Base-by-base conservation (phyloP, 2,888 invertebrate species). In the Aleiodes alternator region DNA sequence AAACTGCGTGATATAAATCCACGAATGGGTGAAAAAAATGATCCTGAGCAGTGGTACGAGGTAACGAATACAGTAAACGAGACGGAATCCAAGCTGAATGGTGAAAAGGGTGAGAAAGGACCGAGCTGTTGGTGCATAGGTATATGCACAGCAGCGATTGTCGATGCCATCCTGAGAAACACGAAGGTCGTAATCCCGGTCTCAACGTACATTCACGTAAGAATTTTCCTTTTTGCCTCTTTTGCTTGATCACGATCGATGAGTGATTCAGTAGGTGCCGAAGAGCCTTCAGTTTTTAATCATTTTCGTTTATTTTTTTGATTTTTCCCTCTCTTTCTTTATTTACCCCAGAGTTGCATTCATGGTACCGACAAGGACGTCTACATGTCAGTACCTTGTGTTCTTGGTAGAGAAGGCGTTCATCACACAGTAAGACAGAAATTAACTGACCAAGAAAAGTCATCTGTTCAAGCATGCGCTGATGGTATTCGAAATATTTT, bases 311-410 rank as follows among this genome's bases (percentile, higher is more conserved):
- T 43, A 48, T 48, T 23, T 51, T 31, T 51, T 8, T 31, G n/a
- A 9, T 66, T 53, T 23, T 51, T 57, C n/a, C 50, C 57, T 6
- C 53, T 43, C 16, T 43, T 23, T 66, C 43, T 69, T n/a, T 57
- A 48, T 43, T 50, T 64, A 50, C 55, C 43, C 34, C 79, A 87
- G 87, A 86, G 83, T 71, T 90, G 83, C 77, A 81, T 80, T 59
- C 91, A 92, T 83, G 92, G 91, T 56, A 91, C 92, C 76, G 90
- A 91, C 78, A 90, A 92, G 83, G 93, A 93, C 78, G 92, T 93
- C 72, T 93, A 91, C 87, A 88, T 93, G 85, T 92, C 92, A 68
- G 86, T 93, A 73, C 93, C 93, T 4, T 91, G 91, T 81, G 90
- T 92, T 74, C 81, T 92, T 75, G 90, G 90, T 64, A 86, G 86